These are phyloP conservation scores for Ceyx cyanopectus DNA, from an alignment of 2,113 vertebrate species.

Conservation along the genomic window DNA sequence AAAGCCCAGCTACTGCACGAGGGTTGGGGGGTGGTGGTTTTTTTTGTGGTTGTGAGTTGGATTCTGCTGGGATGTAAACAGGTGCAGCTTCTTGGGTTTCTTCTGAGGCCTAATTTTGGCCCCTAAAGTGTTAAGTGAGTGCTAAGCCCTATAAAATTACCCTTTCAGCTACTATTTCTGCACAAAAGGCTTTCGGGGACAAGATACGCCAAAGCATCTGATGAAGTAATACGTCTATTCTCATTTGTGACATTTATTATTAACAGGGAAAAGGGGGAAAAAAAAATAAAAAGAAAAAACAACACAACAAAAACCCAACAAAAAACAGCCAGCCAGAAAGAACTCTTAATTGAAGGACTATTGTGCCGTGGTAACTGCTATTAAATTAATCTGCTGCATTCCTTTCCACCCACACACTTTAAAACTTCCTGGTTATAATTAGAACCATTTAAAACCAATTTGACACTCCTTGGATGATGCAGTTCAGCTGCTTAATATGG, in stretches of 20 bases:
- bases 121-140: conserved; percentile 66
- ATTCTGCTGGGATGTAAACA: background rate
- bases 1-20: background rate
- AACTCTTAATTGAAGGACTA: conserved; percentile 70
- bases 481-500: conserved; percentile 62
- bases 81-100: conserved; percentile 23
- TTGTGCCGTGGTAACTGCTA: conserved; percentile 74
- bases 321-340: conserved; percentile 13
- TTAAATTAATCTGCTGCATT: conserved; percentile 78
- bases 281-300: too few species aligned
- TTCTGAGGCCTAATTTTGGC: background rate
- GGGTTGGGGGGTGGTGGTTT: background rate
- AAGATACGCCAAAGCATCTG: conserved; percentile 36
- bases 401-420: conserved; percentile 76
- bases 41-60: background rate
- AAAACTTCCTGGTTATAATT: conserved; percentile 78
- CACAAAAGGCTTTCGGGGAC: conserved; percentile 31
- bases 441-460: conserved; percentile 75
- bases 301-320: background rate
- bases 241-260: conserved; percentile 66
- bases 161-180: conserved; percentile 49
- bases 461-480: conserved; percentile 55
- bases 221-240: conserved; percentile 55
- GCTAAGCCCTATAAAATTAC: conserved; percentile 66
- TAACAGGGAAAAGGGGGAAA: conserved; percentile 7